These are phyloP conservation scores for Chlamydotis undulata DNA, from an alignment of 2,113 vertebrate genomes.

Conservation along the genomic window DNA sequence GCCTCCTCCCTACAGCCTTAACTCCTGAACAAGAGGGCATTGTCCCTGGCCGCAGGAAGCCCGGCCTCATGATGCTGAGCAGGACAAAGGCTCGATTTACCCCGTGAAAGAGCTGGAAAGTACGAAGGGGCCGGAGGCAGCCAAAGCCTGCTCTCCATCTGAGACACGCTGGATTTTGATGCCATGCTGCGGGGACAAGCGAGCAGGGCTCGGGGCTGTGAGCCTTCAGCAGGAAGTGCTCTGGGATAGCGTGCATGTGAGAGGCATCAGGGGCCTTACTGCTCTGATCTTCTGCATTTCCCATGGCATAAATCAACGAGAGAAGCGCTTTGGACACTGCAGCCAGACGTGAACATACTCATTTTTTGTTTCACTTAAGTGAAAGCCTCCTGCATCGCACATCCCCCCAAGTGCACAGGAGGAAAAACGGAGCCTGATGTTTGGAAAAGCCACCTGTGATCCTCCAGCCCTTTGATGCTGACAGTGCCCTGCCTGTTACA, in stretches of 20 bases:
- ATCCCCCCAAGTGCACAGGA: background rate
- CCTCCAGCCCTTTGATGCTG: background rate
- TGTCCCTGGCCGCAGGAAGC: background rate
- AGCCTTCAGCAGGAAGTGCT: background rate
- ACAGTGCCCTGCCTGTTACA: background rate
- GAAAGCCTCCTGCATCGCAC: background rate
- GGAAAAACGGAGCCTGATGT: background rate
- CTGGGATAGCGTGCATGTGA: background rate
- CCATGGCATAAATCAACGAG: background rate
- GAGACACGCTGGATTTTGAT: background rate
- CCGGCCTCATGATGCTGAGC: background rate
- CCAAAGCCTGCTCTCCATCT: background rate
- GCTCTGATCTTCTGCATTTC: background rate
- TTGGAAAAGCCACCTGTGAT: background rate
- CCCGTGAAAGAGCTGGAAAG: background rate
- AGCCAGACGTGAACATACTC: background rate
- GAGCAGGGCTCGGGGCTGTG: background rate
- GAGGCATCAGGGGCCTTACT: background rate
- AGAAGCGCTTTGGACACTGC: background rate
- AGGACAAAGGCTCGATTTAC: conserved; percentile 49
- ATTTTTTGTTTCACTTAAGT: background rate
- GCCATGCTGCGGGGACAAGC: background rate
- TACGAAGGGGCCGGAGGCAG: background rate
- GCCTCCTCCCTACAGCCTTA: background rate
- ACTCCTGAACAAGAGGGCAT: conserved; percentile 12